These are phyloP conservation scores for Chiroxiphia lanceolata DNA, from an alignment of 2,797 vertebrate genomes.

Conservation along the genomic window DNA sequence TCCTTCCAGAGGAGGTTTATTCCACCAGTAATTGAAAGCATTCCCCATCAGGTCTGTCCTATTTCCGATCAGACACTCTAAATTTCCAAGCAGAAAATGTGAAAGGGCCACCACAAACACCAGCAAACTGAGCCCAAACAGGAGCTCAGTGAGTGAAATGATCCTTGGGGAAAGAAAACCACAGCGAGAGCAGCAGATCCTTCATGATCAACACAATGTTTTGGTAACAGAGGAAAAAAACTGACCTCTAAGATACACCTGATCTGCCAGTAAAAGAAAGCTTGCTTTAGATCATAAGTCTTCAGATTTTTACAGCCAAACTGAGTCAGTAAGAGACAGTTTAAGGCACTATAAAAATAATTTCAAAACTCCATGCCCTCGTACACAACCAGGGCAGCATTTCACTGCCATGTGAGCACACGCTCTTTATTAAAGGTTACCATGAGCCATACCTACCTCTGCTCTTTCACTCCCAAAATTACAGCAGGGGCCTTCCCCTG, in stretches of 20 bases:
- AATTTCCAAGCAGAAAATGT: background rate
- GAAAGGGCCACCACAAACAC: background rate
- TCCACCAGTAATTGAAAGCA: background rate
- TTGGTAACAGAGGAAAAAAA: background rate
- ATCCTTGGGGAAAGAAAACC: background rate
- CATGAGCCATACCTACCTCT: background rate
- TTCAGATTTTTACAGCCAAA: background rate
- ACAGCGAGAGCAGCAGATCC: background rate
- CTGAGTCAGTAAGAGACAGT: background rate
- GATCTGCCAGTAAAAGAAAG: background rate
- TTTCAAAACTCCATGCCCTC: background rate
- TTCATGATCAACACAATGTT: background rate
- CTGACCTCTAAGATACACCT: background rate
- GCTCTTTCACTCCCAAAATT: background rate
- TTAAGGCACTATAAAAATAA: background rate
- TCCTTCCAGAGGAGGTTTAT: background rate
- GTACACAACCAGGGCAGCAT: background rate
- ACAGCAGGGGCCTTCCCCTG: background rate
- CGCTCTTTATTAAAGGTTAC: background rate
- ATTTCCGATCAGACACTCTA: background rate
- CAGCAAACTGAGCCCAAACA: background rate
- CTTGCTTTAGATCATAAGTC: background rate
- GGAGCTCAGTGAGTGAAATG: background rate
- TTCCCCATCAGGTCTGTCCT: background rate
- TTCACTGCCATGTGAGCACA: background rate